Percentiles rank a stretch among this genome's conserved stretches.
phyloP scores from a whole-genome alignment of 2,888 invertebrate species.

The Rhagonycha lutea region DNA sequence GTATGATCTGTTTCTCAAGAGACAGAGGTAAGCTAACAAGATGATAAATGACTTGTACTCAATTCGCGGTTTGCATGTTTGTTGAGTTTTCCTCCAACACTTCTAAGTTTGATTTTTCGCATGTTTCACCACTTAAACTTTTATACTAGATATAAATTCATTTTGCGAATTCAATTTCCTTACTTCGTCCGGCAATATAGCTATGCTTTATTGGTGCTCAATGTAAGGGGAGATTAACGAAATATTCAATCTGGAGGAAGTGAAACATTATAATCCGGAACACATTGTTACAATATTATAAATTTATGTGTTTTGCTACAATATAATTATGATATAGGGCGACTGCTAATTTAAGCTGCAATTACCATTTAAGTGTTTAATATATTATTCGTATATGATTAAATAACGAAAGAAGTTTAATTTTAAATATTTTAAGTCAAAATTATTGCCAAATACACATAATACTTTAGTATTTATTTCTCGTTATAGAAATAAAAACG shows the following conservation, averaged over 20 bases:
- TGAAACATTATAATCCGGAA: slow-evolving; percentile 45
- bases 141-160: neutral
- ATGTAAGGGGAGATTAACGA: slow-evolving; percentile 37
- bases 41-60: slow-evolving; percentile 42
- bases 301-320: slow-evolving; percentile 49
- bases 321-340: slow-evolving; percentile 39
- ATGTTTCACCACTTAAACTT: neutral
- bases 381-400: no score
- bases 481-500: no score
- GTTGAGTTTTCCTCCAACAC: slow-evolving; percentile 22
- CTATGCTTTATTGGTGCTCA: slow-evolving; percentile 9
- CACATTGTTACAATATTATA: slow-evolving; percentile 48
- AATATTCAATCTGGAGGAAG: slow-evolving; percentile 46
- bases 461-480: no score
- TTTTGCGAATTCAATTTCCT: slow-evolving; percentile 4
- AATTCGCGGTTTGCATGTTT: slow-evolving; percentile 39
- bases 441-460: no score
- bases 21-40: slow-evolving; percentile 37
- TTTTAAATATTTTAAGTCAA: no score
- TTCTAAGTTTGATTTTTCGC: slow-evolving; percentile 17
- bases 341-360: slow-evolving; percentile 10
- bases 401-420: no score
- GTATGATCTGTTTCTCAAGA: slow-evolving; percentile 42
- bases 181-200: slow-evolving; percentile 4
- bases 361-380: neutral